Base-by-base conservation (phyloP, 2,888 invertebrate genomes). In the Chrysina gloriosa region DNA sequence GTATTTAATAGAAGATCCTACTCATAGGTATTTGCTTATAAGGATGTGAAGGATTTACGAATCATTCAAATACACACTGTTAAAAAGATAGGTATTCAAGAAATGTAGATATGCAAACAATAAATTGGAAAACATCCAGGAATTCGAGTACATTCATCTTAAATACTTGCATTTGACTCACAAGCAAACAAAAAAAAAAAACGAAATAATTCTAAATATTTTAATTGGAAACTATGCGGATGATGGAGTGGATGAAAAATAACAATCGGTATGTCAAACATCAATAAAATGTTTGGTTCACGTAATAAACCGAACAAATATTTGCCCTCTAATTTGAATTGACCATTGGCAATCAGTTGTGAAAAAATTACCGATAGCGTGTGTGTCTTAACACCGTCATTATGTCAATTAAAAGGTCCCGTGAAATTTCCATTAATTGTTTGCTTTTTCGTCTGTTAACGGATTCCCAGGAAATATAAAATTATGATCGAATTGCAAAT, bases 281-380 rank as follows among this genome's bases (percentile, higher is more conserved):
- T 25, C 58, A 61, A 61, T 42, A 61, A 61, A 27, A 61, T 29
- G 42, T 58, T 58, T 39, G 23, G 25, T 39, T 25, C 58, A n/a
- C 39, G 19, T 34, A 58, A 39, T 25, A 58, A 42, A 42, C 14
- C 16, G 42, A 42, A 27, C 39, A 61, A 61, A 61, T 61, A 61
- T 61, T 61, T 61, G 58, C 42, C 27, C 27, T 61, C 39, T 16
- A 61, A 61, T 61, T 61, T 42, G 27, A 25, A 39, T 42, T 61
- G 45, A 61, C 45, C 45, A 16, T 25, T n/a, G 7, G 27, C 42
- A 25, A 61, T 16, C 42, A 14, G n/a, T 61, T 42, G 25, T 29
- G 45, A 58, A 56, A 58, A 58, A 42, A 27, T 11, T 25, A 27
- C 58, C 31, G 31, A 19, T n/a, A n/a, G n/a, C n/a, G 9, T 19